phyloP scores from a whole-genome alignment of 1,140 invertebrate species.

The Metopolophium dirhodum region DNA sequence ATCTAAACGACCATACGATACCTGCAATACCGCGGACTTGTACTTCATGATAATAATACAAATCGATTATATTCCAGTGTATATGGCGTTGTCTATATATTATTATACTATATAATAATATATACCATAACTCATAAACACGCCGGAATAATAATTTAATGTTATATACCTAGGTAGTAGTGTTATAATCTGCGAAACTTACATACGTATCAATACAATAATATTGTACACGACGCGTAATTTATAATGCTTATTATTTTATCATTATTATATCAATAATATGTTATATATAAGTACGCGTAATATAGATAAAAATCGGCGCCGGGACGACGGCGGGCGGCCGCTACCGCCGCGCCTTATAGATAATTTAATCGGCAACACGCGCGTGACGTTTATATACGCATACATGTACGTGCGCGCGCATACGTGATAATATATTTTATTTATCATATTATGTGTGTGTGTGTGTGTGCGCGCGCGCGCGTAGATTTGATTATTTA shows the following conservation, averaged over 20 bases:
- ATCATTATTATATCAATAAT: neutral
- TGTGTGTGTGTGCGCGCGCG: neutral
- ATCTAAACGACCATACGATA: neutral
- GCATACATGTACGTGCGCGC: neutral
- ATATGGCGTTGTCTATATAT: neutral
- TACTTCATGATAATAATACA: neutral
- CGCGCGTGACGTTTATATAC: neutral
- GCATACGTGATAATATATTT: neutral
- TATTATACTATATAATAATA: neutral
- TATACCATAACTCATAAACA: neutral
- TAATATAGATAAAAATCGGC: constrained; percentile 3
- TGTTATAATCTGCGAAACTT: too few species aligned
- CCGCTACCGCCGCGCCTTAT: neutral
- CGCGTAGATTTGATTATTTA: neutral
- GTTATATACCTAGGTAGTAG: too few species aligned
- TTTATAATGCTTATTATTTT: neutral
- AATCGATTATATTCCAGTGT: neutral
- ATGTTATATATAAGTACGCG: neutral
- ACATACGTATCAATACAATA: too few species aligned
- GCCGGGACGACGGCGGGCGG: neutral
- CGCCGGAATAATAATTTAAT: too few species aligned
- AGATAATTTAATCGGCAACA: constrained; percentile 4
- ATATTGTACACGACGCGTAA: too few species aligned
- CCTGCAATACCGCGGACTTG: neutral
- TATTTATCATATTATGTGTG: neutral